Evolutionary conservation across 2,888 invertebrate species (phyloP), one percentile per base, ranked within the genome.

Genomic region (Stenichneumon culpator): DNA sequence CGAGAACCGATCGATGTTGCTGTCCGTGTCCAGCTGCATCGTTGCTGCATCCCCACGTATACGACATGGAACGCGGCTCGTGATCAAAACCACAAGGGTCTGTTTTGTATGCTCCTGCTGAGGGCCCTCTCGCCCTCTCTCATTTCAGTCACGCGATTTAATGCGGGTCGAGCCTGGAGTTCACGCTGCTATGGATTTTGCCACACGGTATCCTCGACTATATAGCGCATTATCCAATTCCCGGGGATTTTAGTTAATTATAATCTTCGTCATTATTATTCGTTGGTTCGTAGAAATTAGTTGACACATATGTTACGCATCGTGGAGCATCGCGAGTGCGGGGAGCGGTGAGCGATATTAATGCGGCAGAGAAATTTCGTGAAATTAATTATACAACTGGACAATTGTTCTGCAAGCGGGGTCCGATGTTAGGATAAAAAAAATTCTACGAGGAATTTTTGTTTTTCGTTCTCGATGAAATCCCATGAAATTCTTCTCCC

Each of bases 181-280:
- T 32, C 60, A 16, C 60, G 60, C 2, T 3, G 1, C n/a, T 63
- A 2, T n/a, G 60, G 28, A 63, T 63, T 63, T 63, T 16, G n/a
- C 28, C 5, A 28, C 60, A 28, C 3, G 11, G 32, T 9, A 63
- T 57, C 1, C 57, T 0, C 14, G 25, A 6, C 32, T n/a, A n/a
- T 11, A 2, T 16, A 2, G 16, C 4, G 0, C 16, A 28, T 32
- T 22, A n/a, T 39, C 22, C 7, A 19, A 4, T 39, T n/a, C 19
- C 11, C 67, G 39, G 39, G 4, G 2, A 67, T 39, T 67, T 67
- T 39, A 19, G 67, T 65, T 36, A 11, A 65, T 39, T 65, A 36
- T 39, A 19, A 36, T 67, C n/a, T 36, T 28, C 11, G 19, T 67
- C 36, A 39, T 36, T 3, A 67, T 67, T 22, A 67, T 28, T 32